These are phyloP conservation scores for Hemistola chrysoprasaria DNA, from an alignment of 2,888 invertebrate genomes.

Conservation along the genomic window DNA sequence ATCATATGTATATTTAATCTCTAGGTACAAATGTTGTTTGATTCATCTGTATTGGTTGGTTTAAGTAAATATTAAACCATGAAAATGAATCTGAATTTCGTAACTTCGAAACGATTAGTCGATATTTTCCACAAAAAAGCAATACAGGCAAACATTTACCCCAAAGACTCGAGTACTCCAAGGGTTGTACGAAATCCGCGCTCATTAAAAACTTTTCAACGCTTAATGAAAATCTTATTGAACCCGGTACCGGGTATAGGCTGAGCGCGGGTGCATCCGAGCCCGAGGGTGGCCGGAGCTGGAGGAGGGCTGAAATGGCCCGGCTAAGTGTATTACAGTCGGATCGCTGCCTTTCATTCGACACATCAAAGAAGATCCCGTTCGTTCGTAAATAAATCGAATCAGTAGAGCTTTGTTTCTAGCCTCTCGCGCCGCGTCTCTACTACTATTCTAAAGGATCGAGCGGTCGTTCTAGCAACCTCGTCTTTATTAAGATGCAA, in stretches of 20 bases:
- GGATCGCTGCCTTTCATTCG: conserved; percentile 81
- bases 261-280: conserved; percentile 54
- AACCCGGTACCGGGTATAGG: conserved; percentile 38
- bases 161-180: conserved; percentile 35
- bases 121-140: conserved; percentile 19
- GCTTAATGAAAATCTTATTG: conserved; percentile 81
- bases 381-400: conserved; percentile 74
- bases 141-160: conserved; percentile 24
- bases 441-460: no score
- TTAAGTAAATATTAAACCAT: background rate
- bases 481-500: no score
- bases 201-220: conserved; percentile 79
- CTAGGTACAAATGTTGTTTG: no score
- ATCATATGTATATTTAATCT: no score
- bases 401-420: conserved; percentile 76
- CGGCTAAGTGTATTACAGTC: conserved; percentile 79
- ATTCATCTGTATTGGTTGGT: no score
- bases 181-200: conserved; percentile 62
- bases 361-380: conserved; percentile 80
- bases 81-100: conserved; percentile 11
- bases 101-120: conserved; percentile 11
- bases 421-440: conserved; percentile 44
- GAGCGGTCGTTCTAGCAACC: no score
- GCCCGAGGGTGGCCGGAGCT: conserved; percentile 27
- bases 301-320: conserved; percentile 65